These are phyloP conservation scores for Lepidurus arcticus DNA, from an alignment of 1,140 invertebrate genomes.

Conservation along the genomic window DNA sequence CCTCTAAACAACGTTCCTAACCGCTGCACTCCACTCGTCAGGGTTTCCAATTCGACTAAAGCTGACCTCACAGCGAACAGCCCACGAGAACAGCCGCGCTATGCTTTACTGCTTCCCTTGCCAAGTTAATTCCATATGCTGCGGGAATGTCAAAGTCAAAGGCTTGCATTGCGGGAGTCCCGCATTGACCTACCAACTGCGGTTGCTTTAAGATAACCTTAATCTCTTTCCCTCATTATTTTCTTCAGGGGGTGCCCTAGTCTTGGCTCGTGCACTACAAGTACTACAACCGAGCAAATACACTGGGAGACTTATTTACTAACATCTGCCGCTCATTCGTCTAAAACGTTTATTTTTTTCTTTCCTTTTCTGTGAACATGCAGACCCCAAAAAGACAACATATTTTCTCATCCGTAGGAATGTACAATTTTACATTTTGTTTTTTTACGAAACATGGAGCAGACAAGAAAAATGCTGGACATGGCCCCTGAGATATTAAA, in stretches of 20 bases:
- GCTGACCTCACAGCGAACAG: neutral
- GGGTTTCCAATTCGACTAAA: constrained; percentile 3
- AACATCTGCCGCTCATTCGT: too few relatives aligned
- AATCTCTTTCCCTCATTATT: neutral
- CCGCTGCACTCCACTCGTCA: constrained; percentile 1
- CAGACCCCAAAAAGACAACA: too few relatives aligned
- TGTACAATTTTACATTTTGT: neutral
- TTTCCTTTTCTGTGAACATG: too few relatives aligned
- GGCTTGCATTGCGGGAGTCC: neutral
- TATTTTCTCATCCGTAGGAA: too few relatives aligned
- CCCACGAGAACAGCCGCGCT: neutral
- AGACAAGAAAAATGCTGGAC: neutral
- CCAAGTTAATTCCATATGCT: constrained; percentile 19
- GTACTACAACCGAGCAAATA: neutral
- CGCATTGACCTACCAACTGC: neutral
- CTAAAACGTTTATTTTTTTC: too few relatives aligned
- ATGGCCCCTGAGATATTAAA: neutral
- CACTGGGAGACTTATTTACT: neutral
- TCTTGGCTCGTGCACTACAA: neutral
- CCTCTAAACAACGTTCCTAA: neutral
- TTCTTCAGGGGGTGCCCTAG: neutral
- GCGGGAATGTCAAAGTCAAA: constrained; percentile 21
- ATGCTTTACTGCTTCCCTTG: neutral
- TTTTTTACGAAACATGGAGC: neutral
- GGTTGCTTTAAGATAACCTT: neutral